Base-by-base conservation (phyloP, 2,888 invertebrate genomes). In the Ophion costatus region DNA sequence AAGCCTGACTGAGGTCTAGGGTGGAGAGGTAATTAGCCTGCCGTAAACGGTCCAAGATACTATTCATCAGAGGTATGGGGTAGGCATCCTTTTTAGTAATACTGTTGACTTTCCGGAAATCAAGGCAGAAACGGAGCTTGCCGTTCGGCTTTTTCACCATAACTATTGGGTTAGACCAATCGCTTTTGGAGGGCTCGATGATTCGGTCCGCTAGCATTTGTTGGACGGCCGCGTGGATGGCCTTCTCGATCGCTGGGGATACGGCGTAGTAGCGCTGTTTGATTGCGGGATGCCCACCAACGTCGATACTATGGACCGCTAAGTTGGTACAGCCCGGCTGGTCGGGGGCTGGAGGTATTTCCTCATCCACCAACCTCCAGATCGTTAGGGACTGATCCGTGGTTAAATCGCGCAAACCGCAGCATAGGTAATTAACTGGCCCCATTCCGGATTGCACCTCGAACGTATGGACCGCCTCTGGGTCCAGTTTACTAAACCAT, bases 1-100 rank as follows among this genome's bases (percentile, higher is more conserved):
- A 91, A 0, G 90, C 92, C n/a, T 86, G 86, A 59, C 86, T 89
- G 14, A 89, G 59, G 80, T 93, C 92, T 0, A 92, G 69, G 5
- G 90, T 90, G 1, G 88, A 86, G n/a, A 93, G 81, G 3, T 73
- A 69, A 7, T 69, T 24, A 2, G 69, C 69, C 14, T 51, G 69
- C 0, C 69, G 51, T 0, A 56, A 11, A 1, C 70, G 42, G 14
- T 73, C 73, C 1, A 73, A 17, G 11, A 73, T 73, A 9, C 73
- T 42, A 5, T 38, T 59, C 73, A 73, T 73, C 1, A 61, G 6
- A 0, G 73, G 73, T 17, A 73, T 73, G 2, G 71, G 57, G 29
- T 70, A 56, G 6, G 70, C 70, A 20, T 74, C 59, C 11, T 71
- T 71, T 20, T 71, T 71, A 1, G 71, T 73, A 3, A 73, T 29